Evolutionary conservation across 2,113 vertebrate genomes (phyloP), one percentile per base, ranked within the genome.

Genomic region (Lamprologus lemairii): DNA sequence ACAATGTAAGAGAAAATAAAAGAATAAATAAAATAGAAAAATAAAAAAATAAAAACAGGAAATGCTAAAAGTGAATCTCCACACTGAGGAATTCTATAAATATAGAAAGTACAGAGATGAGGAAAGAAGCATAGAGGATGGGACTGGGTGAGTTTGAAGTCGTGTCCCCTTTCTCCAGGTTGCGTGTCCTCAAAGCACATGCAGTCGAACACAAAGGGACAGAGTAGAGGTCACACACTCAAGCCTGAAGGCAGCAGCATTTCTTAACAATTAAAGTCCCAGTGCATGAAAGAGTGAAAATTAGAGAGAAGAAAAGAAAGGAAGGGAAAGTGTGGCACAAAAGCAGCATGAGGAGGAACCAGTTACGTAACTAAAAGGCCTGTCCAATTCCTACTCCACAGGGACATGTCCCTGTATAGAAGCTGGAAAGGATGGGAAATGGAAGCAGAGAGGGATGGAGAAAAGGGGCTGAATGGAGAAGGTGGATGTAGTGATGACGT

Each of bases 211-310:
- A 71, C 58, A 60, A 82, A 80, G 19, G 31, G 51, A 79, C 13
- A 5, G 19, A 17, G 57, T 23, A 28, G 82, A 88, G 85, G 86
- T 88, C 81, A 42, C 63, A 65, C 23, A 42, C 33, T 75, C 81
- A 4, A 54, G 21, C 81, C 35, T 57, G 35, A 6, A 85, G 88
- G 88, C 81, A 82, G n/a, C n/a, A 86, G 81, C 82, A 35, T 94
- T 85, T 94, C 53, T 73, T 55, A 86, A 91, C 91, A 92, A 93
- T 90, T 89, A 90, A 88, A 88, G 80, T 12, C 53, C 51, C 26
- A 49, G 8, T 37, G 60, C 68, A 81, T 65, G 75, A 84, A 86
- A 55, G 49, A 81, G 57, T 35, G 4, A 86, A 84, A 78, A 68
- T 33, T 7, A 37, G 51, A 85, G 65, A 37, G 83, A 68, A 26